Evolutionary conservation across 1,140 invertebrate species (phyloP), one percentile per base, ranked within the genome.

Genomic region (Neodiprion pinetum): DNA sequence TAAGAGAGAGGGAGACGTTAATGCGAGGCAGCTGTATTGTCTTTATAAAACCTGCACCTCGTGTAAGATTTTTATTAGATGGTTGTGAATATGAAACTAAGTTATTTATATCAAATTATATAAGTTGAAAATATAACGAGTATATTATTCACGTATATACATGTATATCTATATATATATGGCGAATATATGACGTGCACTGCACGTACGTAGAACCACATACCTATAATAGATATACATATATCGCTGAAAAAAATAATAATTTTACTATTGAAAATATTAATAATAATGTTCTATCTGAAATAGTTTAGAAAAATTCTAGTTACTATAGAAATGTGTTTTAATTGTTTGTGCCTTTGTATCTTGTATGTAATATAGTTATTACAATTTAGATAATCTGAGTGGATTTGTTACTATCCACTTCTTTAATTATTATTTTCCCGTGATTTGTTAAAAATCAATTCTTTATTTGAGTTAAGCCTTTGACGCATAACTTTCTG

Each of bases 81-180:
- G 53, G 53, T 61, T 61, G 53, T 61, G 53, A 61, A 61, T 61
- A 61, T 61, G 53, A 61, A 61, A 61, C 53, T 61, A 61, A 61
- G 53, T 61, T 61, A 61, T 61, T 61, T 61, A 61, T 61, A 61
- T 61, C 53, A 61, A 61, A 61, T 12, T 61, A 61, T 61, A 61
- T 61, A 17, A 61, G 53, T 61, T 61, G n/a, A 61, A 17, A 9
- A 40, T 40, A 40, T 40, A 40, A 40, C 28, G 28, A 40, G 28
- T 40, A 40, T 40, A 40, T 40, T 40, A 40, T 40, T 40, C 28
- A 40, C 28, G 28, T 40, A 40, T 3, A 40, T 40, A 40, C 28
- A 40, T 40, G 28, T 40, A 61, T 61, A 14, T 17, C 11, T 61
- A 61, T 12, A 61, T 61, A 17, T 12, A 14, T 3, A 61, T n/a